A percentile compares a stretch with the other conserved stretches of the same genome.
These are phyloP conservation scores for Abramis brama DNA, from an alignment of 2,113 vertebrate species.

Conservation along the genomic window DNA sequence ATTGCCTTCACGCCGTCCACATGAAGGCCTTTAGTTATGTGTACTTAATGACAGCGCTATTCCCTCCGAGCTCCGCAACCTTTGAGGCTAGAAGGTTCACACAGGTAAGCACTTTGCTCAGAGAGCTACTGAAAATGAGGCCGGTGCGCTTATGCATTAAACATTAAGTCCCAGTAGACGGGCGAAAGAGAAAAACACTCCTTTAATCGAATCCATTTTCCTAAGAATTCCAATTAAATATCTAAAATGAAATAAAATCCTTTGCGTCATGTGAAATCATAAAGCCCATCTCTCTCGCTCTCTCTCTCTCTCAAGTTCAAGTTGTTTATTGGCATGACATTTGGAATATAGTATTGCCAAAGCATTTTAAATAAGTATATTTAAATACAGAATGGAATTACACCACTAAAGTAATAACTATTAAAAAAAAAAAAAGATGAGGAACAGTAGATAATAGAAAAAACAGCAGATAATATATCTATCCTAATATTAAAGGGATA, in stretches of 20 bases:
- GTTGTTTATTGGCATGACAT: no score
- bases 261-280: conserved; percentile 34
- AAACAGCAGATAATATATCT: no score
- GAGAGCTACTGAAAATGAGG: conserved; percentile 40
- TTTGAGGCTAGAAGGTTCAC: conserved; percentile 42
- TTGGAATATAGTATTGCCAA: no score
- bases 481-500: no score
- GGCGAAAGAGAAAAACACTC: conserved; percentile 27
- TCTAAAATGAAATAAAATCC: conserved; percentile 28
- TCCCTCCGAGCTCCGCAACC: conserved; percentile 31
- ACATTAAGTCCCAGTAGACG: conserved; percentile 43
- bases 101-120: conserved; percentile 38
- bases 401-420: no score
- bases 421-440: no score
- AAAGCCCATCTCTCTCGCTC: conserved; percentile 26
- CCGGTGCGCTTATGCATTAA: conserved; percentile 52
- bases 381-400: no score
- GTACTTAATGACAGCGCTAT: not conserved
- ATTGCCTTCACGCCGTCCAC: conserved; percentile 27
- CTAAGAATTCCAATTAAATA: conserved; percentile 51
- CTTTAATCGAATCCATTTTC: conserved; percentile 5
- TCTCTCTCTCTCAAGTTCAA: not conserved
- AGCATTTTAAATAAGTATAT: no score
- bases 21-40: conserved; percentile 43
- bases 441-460: no score